Conservation (phyloP, 2,888 invertebrate genomes). For the Parnassius glacialis region DNA sequence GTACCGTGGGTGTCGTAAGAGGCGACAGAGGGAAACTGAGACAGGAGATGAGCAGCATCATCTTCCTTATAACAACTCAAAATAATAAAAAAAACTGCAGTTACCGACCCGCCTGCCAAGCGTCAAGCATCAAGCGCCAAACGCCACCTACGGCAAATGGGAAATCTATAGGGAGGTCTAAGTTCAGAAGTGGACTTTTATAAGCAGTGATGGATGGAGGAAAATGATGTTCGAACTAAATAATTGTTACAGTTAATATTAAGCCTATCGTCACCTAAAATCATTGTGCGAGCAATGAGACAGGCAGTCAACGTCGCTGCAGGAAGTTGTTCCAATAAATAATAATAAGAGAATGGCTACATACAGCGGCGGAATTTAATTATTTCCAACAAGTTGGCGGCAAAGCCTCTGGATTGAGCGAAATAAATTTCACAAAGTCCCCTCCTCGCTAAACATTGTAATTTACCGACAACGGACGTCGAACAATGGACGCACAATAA, state of each 20-base stretch:
- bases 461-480: slow-evolving; percentile 33
- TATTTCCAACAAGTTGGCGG: slow-evolving; percentile 34
- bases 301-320: background rate
- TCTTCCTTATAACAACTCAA: no score
- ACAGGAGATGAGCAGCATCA: no score
- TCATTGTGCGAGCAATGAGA: background rate
- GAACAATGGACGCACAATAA: slow-evolving; percentile 31
- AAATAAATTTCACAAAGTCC: slow-evolving; percentile 35
- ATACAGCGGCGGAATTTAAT: slow-evolving; percentile 33
- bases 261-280: background rate
- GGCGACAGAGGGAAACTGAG: no score
- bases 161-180: no score
- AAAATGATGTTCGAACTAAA: no score
- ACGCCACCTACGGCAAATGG: no score
- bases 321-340: slow-evolving; percentile 30
- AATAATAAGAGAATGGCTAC: slow-evolving; percentile 28
- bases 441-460: slow-evolving; percentile 32
- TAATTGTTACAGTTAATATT: background rate
- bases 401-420: slow-evolving; percentile 32
- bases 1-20: no score
- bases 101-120: no score
- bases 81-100: no score
- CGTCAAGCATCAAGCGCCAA: no score
- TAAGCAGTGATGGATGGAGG: no score
- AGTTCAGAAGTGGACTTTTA: no score